Base-by-base conservation (phyloP, 2,888 invertebrate species). In the Drosophila engyochracea region DNA sequence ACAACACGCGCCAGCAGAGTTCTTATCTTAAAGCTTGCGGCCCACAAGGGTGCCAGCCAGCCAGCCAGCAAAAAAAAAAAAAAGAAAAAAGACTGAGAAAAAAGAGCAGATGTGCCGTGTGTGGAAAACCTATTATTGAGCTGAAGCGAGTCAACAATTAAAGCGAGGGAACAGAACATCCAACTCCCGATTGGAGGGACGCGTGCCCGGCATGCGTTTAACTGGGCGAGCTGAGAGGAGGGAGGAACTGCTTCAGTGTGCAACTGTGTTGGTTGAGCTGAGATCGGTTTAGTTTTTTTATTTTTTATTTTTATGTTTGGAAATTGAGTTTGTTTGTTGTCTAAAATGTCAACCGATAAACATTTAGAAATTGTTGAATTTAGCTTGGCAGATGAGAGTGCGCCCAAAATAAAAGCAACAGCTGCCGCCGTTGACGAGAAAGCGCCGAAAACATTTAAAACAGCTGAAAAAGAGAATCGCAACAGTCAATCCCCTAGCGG, bases 11-110 rank as follows among this genome's bases (percentile, higher is more conserved):
- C 58, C 70, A 22, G 59, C 19, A 39, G 52, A 28, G 76, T 73
- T 79, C 91, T 91, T 88, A 88, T 88, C 87, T 88, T 91, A 79
- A 87, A 87, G 90, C 87, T 87, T 74, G 47, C 63, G 53, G 44
- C 31, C 37, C 54, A 39, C 57, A 59, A 70, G 89, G 85, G 85
- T 80, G 85, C 57, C 37, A 54, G 28, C 47, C 33, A 4, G 30
- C 30, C 31, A 4, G 31, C 31, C 31, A 31, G 1, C 31, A 31
- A 31, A 22, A 22, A 47, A 22, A 3, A 22, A 22, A 22, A 14
- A 7, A 47, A 47, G 7, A 44, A 22, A 22, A 22, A 22, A 14
- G 14, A 35, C 35, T 35, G 53, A n/a, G 1, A 57, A 51, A 84
- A 89, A 85, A 76, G 83, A 90, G 90, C 91, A 89, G 89, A 90